Evolutionary conservation across 2,888 invertebrate genomes (phyloP).

Genomic region (Allolobophora icterica): DNA sequence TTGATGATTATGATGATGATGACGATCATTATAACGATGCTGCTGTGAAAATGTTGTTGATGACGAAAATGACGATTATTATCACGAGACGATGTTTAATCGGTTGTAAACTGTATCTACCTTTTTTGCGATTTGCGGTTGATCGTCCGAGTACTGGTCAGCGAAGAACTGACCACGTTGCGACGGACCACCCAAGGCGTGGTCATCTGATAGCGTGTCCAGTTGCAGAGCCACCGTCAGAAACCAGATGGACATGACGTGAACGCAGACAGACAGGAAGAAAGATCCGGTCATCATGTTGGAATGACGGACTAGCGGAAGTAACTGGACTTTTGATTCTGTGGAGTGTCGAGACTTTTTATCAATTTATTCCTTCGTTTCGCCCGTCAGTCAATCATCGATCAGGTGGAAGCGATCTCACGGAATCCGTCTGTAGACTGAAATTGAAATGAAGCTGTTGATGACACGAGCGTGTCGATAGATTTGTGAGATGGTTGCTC

Average conservation of each 20-base stretch:
- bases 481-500: too few species aligned
- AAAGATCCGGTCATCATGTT: background rate
- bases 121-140: background rate
- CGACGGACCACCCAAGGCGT: background rate
- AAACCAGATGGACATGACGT: background rate
- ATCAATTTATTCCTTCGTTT: background rate
- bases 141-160: background rate
- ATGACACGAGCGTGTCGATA: too few species aligned
- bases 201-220: background rate
- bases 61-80: too few species aligned
- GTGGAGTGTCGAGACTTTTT: background rate
- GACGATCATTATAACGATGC: background rate
- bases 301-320: background rate
- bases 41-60: too few species aligned
- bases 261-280: background rate
- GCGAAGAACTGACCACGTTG: background rate
- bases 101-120: background rate
- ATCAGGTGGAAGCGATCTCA: background rate
- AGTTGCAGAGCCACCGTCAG: background rate
- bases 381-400: background rate
- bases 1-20: conserved; percentile 34
- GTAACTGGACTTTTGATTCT: background rate
- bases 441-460: background rate
- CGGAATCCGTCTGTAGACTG: background rate
- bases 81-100: background rate